A percentile compares a stretch with the other conserved stretches of the same genome.
Evolutionary conservation across 2,113 vertebrate species (phyloP).

Genomic region (Equus quagga): DNA sequence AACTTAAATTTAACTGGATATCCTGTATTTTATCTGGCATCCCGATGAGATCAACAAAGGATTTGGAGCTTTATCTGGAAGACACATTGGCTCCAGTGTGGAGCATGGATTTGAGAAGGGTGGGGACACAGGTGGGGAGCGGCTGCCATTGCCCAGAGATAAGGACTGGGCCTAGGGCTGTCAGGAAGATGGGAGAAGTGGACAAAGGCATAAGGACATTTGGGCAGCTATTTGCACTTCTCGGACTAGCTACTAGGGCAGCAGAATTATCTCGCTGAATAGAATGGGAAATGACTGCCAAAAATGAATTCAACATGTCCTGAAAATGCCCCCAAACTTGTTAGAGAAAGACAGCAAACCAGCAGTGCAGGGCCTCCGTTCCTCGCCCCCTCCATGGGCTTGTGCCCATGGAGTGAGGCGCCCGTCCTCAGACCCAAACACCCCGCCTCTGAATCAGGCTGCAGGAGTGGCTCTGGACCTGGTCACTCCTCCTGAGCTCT

Average conservation of each 20-base stretch:
- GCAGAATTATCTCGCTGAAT: background rate
- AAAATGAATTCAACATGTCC: background rate
- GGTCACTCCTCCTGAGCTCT: background rate
- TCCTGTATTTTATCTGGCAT: background rate
- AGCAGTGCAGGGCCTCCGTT: background rate
- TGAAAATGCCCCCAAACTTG: background rate
- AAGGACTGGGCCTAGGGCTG: background rate
- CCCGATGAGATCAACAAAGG: background rate
- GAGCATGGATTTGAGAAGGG: background rate
- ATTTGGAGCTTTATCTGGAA: background rate
- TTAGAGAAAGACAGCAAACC: background rate
- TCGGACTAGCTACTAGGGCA: background rate
- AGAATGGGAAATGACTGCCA: background rate
- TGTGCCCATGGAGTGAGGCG: background rate
- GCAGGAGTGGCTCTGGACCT: background rate
- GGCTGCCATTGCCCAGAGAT: background rate
- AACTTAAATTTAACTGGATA: background rate
- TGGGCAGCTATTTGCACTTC: background rate
- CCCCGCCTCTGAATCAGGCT: fast-evolving
- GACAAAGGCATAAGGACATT: background rate
- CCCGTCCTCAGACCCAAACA: background rate
- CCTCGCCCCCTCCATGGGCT: fast-evolving
- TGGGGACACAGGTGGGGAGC: background rate
- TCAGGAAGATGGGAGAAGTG: background rate
- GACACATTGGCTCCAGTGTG: background rate